A percentile compares a stretch with the other conserved stretches of the same genome.
Evolutionary conservation across 2,797 vertebrate species (phyloP).

Genomic region (Rachycentron canadum): DNA sequence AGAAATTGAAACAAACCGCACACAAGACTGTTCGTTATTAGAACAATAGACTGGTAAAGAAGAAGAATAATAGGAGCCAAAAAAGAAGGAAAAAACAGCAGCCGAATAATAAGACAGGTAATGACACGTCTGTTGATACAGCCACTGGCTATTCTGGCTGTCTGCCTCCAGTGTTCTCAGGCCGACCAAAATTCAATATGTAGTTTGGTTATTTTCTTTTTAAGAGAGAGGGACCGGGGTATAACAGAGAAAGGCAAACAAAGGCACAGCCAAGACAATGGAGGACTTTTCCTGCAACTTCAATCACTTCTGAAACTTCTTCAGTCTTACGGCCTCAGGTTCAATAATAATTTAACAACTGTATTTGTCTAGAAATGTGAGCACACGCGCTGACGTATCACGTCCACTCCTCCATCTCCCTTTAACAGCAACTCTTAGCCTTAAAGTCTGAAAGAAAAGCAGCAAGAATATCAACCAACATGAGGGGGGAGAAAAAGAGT

Average conservation of each 20-base stretch:
- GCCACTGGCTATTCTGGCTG: constrained; percentile 40
- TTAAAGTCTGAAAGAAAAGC: background rate
- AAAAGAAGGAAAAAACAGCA: constrained; percentile 24
- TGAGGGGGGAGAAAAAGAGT: too few species aligned
- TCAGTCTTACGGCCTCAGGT: constrained; percentile 22
- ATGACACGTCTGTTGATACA: constrained; percentile 53
- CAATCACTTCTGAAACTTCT: constrained; percentile 20
- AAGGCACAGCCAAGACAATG: constrained; percentile 18
- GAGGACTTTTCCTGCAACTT: constrained; percentile 11
- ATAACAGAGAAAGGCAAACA: constrained; percentile 36
- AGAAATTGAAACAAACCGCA: constrained; percentile 15
- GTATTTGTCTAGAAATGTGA: constrained; percentile 15
- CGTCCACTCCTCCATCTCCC: background rate
- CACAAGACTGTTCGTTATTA: constrained; percentile 9
- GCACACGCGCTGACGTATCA: background rate
- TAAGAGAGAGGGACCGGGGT: constrained; percentile 16
- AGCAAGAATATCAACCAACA: background rate
- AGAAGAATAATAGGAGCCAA: background rate
- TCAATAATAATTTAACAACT: constrained; percentile 38
- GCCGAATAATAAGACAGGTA: constrained; percentile 47
- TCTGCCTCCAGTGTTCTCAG: constrained; percentile 39
- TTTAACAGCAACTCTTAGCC: background rate
- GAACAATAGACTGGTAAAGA: constrained; percentile 18
- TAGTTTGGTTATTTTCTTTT: constrained; percentile 49
- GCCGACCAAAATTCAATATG: constrained; percentile 59